These are phyloP conservation scores for Ailuropoda melanoleuca DNA, from an alignment of 2,113 vertebrate species.

Conservation along the genomic window DNA sequence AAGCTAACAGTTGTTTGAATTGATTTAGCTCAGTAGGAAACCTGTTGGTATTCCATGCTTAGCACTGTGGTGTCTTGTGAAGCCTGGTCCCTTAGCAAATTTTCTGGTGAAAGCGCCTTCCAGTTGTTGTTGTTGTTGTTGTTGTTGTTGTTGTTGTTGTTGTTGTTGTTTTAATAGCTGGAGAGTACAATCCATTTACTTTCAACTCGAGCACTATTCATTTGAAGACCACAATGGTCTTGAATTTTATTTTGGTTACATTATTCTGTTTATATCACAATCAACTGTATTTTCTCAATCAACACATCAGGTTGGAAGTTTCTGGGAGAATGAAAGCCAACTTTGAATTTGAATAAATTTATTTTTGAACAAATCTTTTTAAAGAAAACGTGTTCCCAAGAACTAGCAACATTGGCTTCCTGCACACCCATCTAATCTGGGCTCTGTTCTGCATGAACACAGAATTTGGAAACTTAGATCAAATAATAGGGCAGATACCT, in stretches of 20 bases:
- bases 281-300: background rate
- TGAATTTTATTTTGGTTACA: background rate
- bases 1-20: slow-evolving; percentile 30
- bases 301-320: background rate
- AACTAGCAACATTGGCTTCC: background rate
- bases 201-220: background rate
- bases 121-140: background rate
- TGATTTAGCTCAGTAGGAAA: background rate
- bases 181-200: background rate
- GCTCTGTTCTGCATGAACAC: background rate
- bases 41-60: background rate
- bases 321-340: background rate
- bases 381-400: background rate
- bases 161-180: background rate
- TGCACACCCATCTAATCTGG: background rate
- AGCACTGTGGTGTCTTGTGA: background rate
- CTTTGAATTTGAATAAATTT: background rate
- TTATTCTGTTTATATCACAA: background rate
- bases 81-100: background rate
- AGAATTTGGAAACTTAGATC: background rate
- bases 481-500: background rate
- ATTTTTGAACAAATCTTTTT: background rate
- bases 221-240: background rate
- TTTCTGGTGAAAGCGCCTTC: background rate
- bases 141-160: background rate